Evolutionary conservation across 35 echinoderm and acorn worm genomes (phyloP), one percentile per base, ranked within the genome.

Genomic region (Eucidaris tribuloides): DNA sequence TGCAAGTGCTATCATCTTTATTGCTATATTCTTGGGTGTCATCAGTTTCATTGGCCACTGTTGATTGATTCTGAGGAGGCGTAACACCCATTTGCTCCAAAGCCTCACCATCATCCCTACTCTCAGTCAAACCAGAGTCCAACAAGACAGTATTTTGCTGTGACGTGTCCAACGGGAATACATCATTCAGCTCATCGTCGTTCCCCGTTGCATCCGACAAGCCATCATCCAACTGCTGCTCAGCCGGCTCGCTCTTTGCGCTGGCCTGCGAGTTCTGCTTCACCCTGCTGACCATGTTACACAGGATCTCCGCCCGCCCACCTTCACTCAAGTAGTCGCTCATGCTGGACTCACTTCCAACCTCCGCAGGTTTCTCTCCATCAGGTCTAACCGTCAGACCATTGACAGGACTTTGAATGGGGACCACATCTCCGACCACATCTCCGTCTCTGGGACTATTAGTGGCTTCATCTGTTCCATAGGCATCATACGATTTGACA

Each of bases 261-360:
- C 58, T 88, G 64, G 52, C 24, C 45, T 50, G 45, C 6, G 45
- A 55, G 77, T 33, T 80, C 77, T 78, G 76, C 35, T 83, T 88
- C 4, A 93, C 91, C 28, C 78, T 54, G 19, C 57, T 23, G 2
- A 92, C 70, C 91, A 93, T 93, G 55, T 88, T 76, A 22, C 85
- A 55, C n/a, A 93, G 81, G 39, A 88, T 88, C 37, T 79, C 68
- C 5, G 91, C 86, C 48, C 88, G 83, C 18, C 88, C 88, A 33
- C 84, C 88, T 64, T 90, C 88, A 17, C 54, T 90, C 7, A 91
- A 71, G 31, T 91, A 86, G 56, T 96, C 88, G 48, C 82, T 87
- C 83, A 96, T 91, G 68, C 81, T 91, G 46, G 88, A 55, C 50
- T 65, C 76, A 32, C 62, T 70, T 3, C 30, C 42, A 74, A 11